Evolutionary conservation across 2,113 vertebrate species (phyloP), one percentile per base, ranked within the genome.

Genomic region (Jaculus jaculus): DNA sequence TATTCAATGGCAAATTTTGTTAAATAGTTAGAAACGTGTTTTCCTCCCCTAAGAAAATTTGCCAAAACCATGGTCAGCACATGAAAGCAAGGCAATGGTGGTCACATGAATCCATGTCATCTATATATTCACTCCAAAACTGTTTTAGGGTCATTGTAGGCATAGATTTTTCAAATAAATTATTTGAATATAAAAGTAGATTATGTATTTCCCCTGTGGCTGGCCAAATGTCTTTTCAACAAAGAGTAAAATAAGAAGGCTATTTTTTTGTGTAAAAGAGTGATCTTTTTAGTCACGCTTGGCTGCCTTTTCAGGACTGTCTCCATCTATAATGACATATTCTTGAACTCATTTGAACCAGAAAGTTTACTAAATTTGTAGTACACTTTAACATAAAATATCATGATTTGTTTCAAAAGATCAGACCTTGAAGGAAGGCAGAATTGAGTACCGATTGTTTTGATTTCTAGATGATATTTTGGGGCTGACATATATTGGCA

Each of bases 241-340:
- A 98, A 98, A 98, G 98, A 97, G 97, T 98, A 98, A 98, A 98
- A 98, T 98, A 98, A 98, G 97, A 98, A 98, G 97, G 97, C 98
- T 98, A 98, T 98, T 98, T 98, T 98, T 98, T 98, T 98, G 97
- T 98, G 97, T 98, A 98, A 98, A 98, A 98, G 98, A 98, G 98
- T 98, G 98, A 98, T 98, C 98, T 98, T 98, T 98, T 98, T 98
- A 98, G 98, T 98, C 97, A 98, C 98, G 98, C 98, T 98, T 98
- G 98, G 96, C 98, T 98, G 98, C 98, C 95, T 98, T 98, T 98
- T 97, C 97, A 98, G 98, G 97, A 98, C 98, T 97, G 98, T 98
- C 98, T 97, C 98, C 98, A 98, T 98, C 98, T 98, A 98, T 98
- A 98, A 98, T 98, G 98, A 98, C 98, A 98, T 98, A 97, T 98